Base-by-base conservation (phyloP, 2,113 vertebrate genomes). In the Erythrocercus mccallii region DNA sequence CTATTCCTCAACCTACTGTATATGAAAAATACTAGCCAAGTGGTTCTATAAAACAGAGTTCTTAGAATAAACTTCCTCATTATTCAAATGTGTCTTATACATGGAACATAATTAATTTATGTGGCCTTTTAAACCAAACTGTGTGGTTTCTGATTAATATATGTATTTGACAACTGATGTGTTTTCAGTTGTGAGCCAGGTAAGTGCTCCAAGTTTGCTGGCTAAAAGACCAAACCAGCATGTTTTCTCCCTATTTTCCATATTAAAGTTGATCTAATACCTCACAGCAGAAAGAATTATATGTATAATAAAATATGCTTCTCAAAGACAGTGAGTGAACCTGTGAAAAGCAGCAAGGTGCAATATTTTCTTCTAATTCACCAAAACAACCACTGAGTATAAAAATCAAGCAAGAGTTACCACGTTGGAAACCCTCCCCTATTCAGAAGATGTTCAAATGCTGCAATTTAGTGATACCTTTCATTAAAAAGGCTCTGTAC, bases 1-100 rank as follows among this genome's bases (percentile, higher is more conserved):
- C 76, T 81, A 86, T 74, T 94, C 53, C 71, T 82, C 82, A 94
- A 94, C 60, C 91, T 92, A 94, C 58, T 28, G 22, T 27, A 76
- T 66, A 90, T 5, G 71, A 94, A 91, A 95, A 91, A 81, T 68
- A 89, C 51, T 93, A 95, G 13, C 17, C 9, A 93, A 96, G 94
- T 95, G 94, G 81, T 90, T 95, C 91, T 88, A 56, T 38, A 69
- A 65, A 93, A 92, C 56, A 84, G 71, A 90, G 37, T 69, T 94
- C 30, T 86, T 66, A 73, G 66, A 94, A 93, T 45, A 90, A 91
- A 53, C 11, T 38, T 87, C 61, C 65, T 89, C 57, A 54, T 71
- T 84, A 76, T 76, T 91, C 73, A 92, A 6, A 71, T 82, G 58
- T 48, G 45, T 53, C 33, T 94, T 61, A 79, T 60, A 80, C 21